These are phyloP conservation scores for Hyposoter dolosus DNA, from an alignment of 2,888 invertebrate genomes.

Conservation along the genomic window DNA sequence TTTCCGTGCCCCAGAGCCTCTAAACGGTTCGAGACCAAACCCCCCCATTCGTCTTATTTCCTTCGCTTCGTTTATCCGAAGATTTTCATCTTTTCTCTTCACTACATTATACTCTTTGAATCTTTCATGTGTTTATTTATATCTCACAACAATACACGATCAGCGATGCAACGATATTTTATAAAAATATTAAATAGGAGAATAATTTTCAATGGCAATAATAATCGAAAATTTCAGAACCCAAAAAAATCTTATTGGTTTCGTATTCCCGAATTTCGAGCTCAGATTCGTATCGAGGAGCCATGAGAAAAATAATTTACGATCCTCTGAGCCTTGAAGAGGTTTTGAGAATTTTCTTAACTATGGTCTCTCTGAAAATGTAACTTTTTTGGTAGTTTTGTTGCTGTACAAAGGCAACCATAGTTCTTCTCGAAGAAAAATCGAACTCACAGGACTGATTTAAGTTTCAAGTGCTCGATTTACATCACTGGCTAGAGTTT, in stretches of 20 bases:
- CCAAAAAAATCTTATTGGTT: background rate
- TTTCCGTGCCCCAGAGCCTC: constrained; percentile 45
- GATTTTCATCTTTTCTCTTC: constrained; percentile 59
- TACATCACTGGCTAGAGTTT: constrained; percentile 50
- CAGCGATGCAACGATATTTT: background rate
- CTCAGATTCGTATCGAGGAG: too few species aligned
- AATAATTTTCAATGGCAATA: background rate
- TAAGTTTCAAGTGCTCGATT: constrained; percentile 48
- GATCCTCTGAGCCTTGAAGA: too few species aligned
- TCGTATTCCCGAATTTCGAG: too few species aligned
- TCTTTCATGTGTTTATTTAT: constrained; percentile 11
- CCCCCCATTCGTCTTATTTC: constrained; percentile 48
- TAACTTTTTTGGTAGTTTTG: background rate
- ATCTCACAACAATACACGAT: constrained; percentile 13
- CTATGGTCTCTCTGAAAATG: too few species aligned
- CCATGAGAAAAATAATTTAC: too few species aligned
- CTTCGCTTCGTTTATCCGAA: constrained; percentile 41
- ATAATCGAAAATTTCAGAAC: background rate
- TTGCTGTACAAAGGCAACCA: too few species aligned
- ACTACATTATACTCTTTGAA: constrained; percentile 7
- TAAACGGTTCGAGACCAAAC: constrained; percentile 57
- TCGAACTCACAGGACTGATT: constrained; percentile 35
- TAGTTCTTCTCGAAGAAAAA: constrained; percentile 22
- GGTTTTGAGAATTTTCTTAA: too few species aligned
- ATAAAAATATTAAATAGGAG: constrained; percentile 2